Percentiles rank a stretch among this genome's conserved stretches.
These are phyloP conservation scores for Chaetogeoica ovagalla DNA, from an alignment of 2,888 invertebrate genomes.

Conservation along the genomic window DNA sequence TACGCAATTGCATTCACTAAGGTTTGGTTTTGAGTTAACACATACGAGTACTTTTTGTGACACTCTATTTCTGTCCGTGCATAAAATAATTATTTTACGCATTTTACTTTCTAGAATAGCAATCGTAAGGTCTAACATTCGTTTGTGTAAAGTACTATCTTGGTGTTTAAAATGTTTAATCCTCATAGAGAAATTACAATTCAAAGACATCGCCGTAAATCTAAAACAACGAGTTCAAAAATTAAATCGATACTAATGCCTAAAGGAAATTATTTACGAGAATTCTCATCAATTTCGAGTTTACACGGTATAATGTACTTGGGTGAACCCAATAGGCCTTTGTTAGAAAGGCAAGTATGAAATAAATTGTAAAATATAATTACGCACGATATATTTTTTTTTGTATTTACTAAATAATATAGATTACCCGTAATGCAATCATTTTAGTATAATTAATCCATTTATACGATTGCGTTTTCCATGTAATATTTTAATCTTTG, in stretches of 20 bases:
- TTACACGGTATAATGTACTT: conserved; percentile 55
- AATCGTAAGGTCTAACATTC: no score
- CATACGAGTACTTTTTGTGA: background rate
- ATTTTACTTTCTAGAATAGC: no score
- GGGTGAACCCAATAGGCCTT: conserved; percentile 53
- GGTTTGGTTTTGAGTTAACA: background rate
- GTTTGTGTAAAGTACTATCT: background rate
- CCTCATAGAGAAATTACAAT: conserved; percentile 4
- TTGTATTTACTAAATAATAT: no score
- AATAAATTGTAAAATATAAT: background rate
- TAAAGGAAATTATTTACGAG: conserved; percentile 43
- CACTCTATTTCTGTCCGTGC: background rate
- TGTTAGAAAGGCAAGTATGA: conserved; percentile 54
- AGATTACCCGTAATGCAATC: no score
- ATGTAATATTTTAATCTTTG: no score
- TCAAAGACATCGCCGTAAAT: background rate
- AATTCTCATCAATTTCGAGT: conserved; percentile 54
- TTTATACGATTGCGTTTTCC: no score
- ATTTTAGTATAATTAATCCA: no score
- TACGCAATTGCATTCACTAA: background rate
- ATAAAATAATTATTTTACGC: background rate
- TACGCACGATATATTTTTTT: no score
- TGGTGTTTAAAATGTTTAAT: conserved; percentile 3
- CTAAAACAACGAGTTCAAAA: background rate
- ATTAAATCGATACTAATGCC: background rate